Evolutionary conservation across 2,888 invertebrate genomes (phyloP), one percentile per base, ranked within the genome.

Genomic region (Acanthococcus lagerstroemiae): DNA sequence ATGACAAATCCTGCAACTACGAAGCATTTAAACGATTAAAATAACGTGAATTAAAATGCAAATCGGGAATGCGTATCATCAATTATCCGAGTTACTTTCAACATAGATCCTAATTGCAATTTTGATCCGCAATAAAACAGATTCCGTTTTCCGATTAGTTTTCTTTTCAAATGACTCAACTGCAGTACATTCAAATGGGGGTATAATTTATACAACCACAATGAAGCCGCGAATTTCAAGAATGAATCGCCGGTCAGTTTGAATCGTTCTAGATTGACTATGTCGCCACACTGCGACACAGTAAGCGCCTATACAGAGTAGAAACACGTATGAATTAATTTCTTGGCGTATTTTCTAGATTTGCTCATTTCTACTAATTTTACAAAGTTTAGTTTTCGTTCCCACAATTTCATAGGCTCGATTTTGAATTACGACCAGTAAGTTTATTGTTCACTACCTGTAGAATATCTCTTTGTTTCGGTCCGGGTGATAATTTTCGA

Each of bases 191-290:
- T 83, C 46, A 82, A 81, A 0, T 76, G 75, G 0, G 85, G 82
- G 74, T 85, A 90, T 66, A 80, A 79, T 71, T 85, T 82, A 73
- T 82, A 87, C 22, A 93, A 78, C 74, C 83, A 89, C 2, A 90
- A 76, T 0, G 87, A 86, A 1, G 83, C 80, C 1, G 86, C 83
- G 71, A 85, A 87, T 77, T 95, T 95, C 7, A 95, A 78, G 75
- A 88, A 89, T 0, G 92, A 86, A 75, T 95, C 94, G 0, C 95
- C 95, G 4, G 95, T 80, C 0, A 90, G 90, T 76, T 95, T 94
- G 15, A 87, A 78, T 1, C 92, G 78, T 74, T 95, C 95, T 71
- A 90, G 76, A 74, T 90, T 82, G 70, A 92, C 84, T 3, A 82
- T 81, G 72, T 95, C 94, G 69, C 84, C 80, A 0, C 87, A 83